A percentile compares a stretch with the other conserved stretches of the same genome.
These are phyloP conservation scores for Ligdia adustata DNA, from an alignment of 2,888 invertebrate species.

Conservation along the genomic window DNA sequence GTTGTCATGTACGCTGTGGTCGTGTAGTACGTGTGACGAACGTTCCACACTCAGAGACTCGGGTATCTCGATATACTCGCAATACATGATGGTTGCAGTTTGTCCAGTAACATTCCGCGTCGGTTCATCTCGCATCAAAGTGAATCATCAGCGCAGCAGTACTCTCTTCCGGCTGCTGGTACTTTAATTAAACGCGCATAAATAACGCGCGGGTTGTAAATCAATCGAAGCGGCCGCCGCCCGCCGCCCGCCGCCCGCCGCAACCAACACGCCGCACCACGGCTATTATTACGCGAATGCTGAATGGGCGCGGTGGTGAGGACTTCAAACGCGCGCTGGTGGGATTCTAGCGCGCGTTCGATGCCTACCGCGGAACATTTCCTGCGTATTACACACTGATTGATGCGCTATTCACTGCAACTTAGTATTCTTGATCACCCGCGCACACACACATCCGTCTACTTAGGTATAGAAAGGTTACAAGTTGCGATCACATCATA, in stretches of 20 bases:
- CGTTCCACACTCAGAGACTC: too few species aligned
- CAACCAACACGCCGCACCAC: conserved; percentile 31
- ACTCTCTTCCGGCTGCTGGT: conserved; percentile 73
- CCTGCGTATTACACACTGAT: not conserved
- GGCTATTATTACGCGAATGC: conserved; percentile 48
- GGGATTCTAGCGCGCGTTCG: conserved; percentile 5
- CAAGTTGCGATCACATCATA: too few species aligned
- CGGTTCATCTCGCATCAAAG: conserved; percentile 26
- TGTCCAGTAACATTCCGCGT: conserved; percentile 19
- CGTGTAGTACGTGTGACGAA: too few species aligned
- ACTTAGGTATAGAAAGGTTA: too few species aligned
- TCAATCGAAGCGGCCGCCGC: conserved; percentile 59
- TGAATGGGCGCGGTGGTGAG: conserved; percentile 48
- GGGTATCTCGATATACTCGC: too few species aligned
- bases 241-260: conserved; percentile 34
- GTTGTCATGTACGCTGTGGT: too few species aligned
- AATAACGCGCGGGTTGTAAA: conserved; percentile 66
- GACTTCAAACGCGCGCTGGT: conserved; percentile 55
- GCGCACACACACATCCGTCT: too few species aligned
- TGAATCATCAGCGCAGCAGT: conserved; percentile 41
- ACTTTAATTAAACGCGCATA: conserved; percentile 79
- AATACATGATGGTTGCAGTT: conserved; percentile 16
- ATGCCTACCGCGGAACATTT: not conserved
- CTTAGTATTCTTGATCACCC: too few species aligned
- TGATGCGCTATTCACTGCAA: not conserved